Evolutionary conservation across 2,113 vertebrate genomes (phyloP).

Genomic region (Pseudorectes ferrugineus): DNA sequence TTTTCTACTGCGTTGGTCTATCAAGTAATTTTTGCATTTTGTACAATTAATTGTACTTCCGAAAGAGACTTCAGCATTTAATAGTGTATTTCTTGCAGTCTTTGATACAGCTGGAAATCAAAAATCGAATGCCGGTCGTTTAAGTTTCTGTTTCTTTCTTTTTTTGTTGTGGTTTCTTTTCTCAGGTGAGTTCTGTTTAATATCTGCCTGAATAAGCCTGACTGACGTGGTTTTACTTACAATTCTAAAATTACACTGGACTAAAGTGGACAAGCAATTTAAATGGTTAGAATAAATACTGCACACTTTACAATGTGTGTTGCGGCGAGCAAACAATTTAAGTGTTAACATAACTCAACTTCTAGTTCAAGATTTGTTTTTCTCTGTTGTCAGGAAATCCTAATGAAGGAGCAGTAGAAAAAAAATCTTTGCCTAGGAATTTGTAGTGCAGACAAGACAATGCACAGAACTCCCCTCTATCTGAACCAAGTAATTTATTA

Average conservation of each 20-base stretch:
- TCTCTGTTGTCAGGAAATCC: background rate
- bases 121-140: fast-evolving
- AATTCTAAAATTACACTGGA: background rate
- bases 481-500: background rate
- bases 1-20: background rate
- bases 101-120: background rate
- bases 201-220: background rate
- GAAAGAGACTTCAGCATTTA: background rate
- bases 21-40: background rate
- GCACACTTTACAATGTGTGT: background rate
- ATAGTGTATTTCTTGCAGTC: background rate
- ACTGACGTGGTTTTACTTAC: background rate
- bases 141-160: background rate
- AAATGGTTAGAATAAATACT: background rate
- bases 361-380: background rate
- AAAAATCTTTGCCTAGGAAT: background rate
- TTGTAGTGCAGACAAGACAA: background rate
- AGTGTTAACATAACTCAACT: background rate
- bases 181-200: background rate
- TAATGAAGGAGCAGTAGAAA: background rate
- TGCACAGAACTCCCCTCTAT: background rate
- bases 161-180: background rate
- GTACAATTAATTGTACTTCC: background rate
- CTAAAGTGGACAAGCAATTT: background rate
- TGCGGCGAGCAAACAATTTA: background rate